Conservation (phyloP, 2,113 vertebrate genomes). For the Hippolais icterina region DNA sequence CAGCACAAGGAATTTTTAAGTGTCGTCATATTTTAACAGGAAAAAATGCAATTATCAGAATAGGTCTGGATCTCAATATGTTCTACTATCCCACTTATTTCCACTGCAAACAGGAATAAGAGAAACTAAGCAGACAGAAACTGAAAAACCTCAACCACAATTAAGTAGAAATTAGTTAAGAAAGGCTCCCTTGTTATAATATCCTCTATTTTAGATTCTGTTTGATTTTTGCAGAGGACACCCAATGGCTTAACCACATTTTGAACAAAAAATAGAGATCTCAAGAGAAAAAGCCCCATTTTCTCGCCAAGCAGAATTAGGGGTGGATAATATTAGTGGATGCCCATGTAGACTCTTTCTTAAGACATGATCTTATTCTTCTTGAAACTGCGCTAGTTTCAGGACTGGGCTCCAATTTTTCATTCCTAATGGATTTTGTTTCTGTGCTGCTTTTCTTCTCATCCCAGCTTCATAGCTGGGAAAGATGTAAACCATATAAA, state of each 20-base stretch:
- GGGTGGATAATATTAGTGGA: neutral
- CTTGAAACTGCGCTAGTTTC: neutral
- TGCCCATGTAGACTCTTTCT: neutral
- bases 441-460: neutral
- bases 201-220: neutral
- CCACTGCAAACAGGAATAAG: neutral
- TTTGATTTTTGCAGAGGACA: neutral
- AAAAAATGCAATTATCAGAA: neutral
- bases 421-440: neutral
- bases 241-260: neutral
- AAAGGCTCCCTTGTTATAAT: neutral
- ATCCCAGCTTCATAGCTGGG: neutral
- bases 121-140: neutral
- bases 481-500: slow-evolving; percentile 31
- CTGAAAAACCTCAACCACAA: neutral
- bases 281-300: neutral
- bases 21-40: neutral
- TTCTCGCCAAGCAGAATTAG: neutral
- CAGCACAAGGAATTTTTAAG: neutral
- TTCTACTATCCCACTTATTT: neutral
- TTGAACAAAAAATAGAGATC: neutral
- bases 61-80: neutral
- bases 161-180: neutral
- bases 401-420: neutral
- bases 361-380: neutral